Conservation (phyloP, 2,113 vertebrate species). For the Anhinga rufa region DNA sequence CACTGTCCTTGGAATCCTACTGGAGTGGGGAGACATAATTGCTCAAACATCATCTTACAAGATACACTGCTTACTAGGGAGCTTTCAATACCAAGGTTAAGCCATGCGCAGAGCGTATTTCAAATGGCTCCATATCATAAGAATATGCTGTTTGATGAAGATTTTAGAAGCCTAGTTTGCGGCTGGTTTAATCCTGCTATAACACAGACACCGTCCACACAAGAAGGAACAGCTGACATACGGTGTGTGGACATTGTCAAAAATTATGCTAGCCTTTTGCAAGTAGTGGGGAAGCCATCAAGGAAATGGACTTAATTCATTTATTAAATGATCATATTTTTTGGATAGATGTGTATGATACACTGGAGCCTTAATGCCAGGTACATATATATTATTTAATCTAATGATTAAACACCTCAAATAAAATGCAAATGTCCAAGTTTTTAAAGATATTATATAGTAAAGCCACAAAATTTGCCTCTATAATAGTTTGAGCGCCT, state of each 20-base stretch:
- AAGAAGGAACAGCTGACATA: background rate
- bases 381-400: background rate
- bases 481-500: background rate
- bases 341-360: background rate
- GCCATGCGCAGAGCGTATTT: background rate
- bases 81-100: background rate
- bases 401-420: background rate
- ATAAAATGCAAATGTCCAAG: background rate
- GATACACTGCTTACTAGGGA: background rate
- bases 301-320: background rate
- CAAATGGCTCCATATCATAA: background rate
- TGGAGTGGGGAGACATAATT: background rate
- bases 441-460: background rate
- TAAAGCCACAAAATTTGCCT: background rate
- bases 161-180: background rate
- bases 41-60: background rate
- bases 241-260: too few relatives aligned
- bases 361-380: background rate
- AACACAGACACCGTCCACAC: too few relatives aligned
- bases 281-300: background rate
- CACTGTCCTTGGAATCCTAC: background rate
- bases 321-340: background rate
- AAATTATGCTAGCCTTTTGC: too few relatives aligned
- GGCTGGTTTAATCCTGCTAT: background rate
- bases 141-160: background rate